Percentiles rank a stretch among this genome's conserved stretches.
Conservation (phyloP, 1,140 invertebrate species). For the Brachionus manjavacas region DNA sequence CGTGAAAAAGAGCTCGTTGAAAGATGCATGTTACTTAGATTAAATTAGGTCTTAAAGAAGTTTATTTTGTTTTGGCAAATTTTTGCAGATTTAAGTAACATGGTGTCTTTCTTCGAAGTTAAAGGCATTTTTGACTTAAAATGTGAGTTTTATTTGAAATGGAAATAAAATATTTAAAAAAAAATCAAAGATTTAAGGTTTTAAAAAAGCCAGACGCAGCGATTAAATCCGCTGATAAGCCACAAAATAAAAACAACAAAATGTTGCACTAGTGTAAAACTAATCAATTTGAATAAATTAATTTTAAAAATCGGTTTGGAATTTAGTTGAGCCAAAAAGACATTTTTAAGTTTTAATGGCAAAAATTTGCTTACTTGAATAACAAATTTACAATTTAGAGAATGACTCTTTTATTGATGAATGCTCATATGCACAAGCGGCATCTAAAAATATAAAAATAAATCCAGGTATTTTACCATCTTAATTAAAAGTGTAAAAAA, state of each 20-base stretch:
- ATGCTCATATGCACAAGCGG: background rate
- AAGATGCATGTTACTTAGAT: background rate
- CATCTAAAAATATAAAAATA: slow-evolving; percentile 21
- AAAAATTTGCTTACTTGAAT: background rate
- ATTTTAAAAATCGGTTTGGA: background rate
- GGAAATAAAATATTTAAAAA: slow-evolving; percentile 19
- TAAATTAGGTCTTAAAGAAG: background rate
- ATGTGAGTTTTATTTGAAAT: slow-evolving; percentile 20
- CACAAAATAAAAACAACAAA: background rate
- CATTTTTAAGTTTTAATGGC: background rate
- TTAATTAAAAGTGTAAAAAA: background rate
- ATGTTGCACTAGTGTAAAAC: background rate
- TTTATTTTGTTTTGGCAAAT: background rate
- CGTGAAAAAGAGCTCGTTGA: background rate
- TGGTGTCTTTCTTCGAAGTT: background rate
- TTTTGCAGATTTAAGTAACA: background rate
- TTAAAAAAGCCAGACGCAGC: background rate
- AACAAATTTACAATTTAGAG: background rate
- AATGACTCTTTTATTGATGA: background rate
- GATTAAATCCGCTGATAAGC: slow-evolving; percentile 24
- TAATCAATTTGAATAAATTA: too few relatives aligned
- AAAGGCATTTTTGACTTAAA: background rate
- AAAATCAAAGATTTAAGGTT: background rate
- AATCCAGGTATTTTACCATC: background rate
- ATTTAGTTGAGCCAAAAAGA: background rate